Evolutionary conservation across 1,140 invertebrate species (phyloP), one percentile per base, ranked within the genome.

Genomic region (Charaxes varanes): DNA sequence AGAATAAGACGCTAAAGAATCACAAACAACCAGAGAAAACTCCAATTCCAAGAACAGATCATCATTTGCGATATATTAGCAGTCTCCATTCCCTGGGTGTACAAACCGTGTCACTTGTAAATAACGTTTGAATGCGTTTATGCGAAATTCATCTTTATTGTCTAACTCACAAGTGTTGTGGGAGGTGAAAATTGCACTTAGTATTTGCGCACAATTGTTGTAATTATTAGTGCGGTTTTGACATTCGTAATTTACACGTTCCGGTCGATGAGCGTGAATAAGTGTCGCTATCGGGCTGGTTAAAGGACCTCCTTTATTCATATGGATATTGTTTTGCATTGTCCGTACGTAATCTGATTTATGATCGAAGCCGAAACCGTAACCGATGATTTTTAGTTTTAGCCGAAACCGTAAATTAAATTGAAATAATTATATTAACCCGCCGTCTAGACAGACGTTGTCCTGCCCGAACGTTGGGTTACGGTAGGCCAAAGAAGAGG

Each of bases 11-110:
- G 42, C 36, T 30, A 36, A 50, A 21, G n/a, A 13, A 19, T 35
- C 6, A 44, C 41, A 47, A 57, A 44, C 33, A 47, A 53, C 24
- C 43, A 56, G 60, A 53, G 60, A 59, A 62, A 62, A 59, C 31
- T 44, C 21, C 22, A 41, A 46, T 69, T 65, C 65, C 45, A 28
- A 41, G 62, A 65, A 69, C 38, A 46, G 56, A 69, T 69, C 55
- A 66, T 53, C 57, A 46, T 58, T 56, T 65, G 55, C 47, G 60
- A 65, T 60, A 60, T 53, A 62, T 66, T 70, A 62, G 57, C 54
- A 65, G 49, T 52, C 55, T 53, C 48, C 53, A 48, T 47, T 62
- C 47, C 52, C 53, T 46, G 52, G 61, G 52, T 54, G 50, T 47
- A 56, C 42, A 57, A 57, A 46, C 33, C 42, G 31, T 50, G 46